A percentile compares a stretch with the other conserved stretches of the same genome.
phyloP scores from a whole-genome alignment of 2,113 vertebrate species.

The Micromys minutus region DNA sequence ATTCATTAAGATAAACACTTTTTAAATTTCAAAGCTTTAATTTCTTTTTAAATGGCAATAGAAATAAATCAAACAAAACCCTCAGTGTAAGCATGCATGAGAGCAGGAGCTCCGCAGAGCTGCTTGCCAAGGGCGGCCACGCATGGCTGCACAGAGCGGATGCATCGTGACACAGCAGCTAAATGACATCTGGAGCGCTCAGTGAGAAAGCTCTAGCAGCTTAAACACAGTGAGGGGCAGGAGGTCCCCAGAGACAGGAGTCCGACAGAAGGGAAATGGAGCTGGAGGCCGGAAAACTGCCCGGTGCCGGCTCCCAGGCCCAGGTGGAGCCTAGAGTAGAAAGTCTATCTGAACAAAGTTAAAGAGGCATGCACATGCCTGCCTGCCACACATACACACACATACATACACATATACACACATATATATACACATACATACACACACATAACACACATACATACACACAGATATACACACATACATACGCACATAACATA shows the following conservation, averaged over 20 bases:
- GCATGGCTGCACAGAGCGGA: not conserved
- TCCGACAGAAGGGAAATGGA: not conserved
- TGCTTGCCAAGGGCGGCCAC: not conserved
- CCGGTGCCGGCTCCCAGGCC: not conserved
- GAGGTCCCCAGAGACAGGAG: not conserved
- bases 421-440: not conserved
- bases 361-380: not conserved
- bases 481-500: too few relatives aligned
- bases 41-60: not conserved
- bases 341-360: not conserved
- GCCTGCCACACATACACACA: not conserved
- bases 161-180: not conserved
- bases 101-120: not conserved
- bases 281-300: not conserved
- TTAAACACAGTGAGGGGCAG: not conserved
- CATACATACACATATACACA: not conserved
- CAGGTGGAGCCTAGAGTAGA: not conserved
- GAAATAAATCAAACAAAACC: not conserved
- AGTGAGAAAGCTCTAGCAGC: not conserved
- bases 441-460: not conserved
- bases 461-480: too few relatives aligned
- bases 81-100: not conserved
- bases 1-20: conserved; percentile 21
- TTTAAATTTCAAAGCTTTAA: not conserved
- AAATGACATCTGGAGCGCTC: not conserved